These are phyloP conservation scores for Dolichoris vasculosae DNA, from an alignment of 1,140 invertebrate genomes.

Conservation along the genomic window DNA sequence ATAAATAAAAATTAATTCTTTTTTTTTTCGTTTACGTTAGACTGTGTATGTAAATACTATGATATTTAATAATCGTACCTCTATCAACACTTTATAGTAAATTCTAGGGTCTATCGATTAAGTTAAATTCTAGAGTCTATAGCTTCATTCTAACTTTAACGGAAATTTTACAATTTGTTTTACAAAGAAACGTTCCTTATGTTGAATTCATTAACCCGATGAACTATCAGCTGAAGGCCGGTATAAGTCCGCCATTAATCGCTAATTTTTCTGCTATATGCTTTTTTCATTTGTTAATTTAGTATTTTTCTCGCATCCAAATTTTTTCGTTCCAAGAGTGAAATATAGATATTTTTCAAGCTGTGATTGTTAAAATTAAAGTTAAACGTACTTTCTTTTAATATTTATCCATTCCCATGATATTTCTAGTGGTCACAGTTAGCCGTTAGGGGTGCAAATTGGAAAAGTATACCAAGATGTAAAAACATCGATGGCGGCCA, in stretches of 20 bases:
- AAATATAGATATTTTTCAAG: not conserved
- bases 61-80: not conserved
- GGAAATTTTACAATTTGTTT: not conserved
- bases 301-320: not conserved
- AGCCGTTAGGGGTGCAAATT: not conserved
- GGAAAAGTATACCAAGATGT: not conserved
- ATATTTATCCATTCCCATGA: not conserved
- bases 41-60: not conserved
- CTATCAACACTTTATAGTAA: not conserved
- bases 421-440: not conserved
- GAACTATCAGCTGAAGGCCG: constrained; percentile 28
- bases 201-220: not conserved
- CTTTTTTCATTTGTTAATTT: constrained; percentile 6
- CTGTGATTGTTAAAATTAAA: not conserved
- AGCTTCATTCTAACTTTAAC: too few species aligned
- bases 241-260: constrained; percentile 23
- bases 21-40: not conserved
- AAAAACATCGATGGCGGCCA: constrained; percentile 24
- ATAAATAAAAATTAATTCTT: not conserved
- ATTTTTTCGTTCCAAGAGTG: not conserved
- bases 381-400: not conserved
- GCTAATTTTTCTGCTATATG: not conserved
- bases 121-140: not conserved
- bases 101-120: not conserved
- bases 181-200: not conserved